phyloP scores from a whole-genome alignment of 2,113 vertebrate species.

The Cololabis saira region DNA sequence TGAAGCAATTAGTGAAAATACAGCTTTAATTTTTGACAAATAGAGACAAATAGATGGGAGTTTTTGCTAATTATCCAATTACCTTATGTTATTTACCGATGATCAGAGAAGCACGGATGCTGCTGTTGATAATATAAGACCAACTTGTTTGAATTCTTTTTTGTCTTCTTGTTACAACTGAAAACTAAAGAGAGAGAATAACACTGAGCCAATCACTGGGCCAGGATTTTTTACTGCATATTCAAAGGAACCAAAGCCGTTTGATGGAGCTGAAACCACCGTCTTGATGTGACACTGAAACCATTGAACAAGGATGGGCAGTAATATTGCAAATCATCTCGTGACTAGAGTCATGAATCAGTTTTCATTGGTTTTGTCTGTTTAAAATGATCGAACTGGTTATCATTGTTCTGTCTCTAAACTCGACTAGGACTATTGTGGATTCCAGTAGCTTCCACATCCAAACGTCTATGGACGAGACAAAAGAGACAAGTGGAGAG shows the following conservation, averaged over 20 bases:
- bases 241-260: not conserved
- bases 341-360: too few relatives aligned
- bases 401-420: too few relatives aligned
- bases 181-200: not conserved
- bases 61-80: slow-evolving; percentile 69
- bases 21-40: too few relatives aligned
- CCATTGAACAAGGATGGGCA: not conserved
- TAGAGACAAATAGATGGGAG: not conserved
- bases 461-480: not conserved
- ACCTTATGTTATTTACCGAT: slow-evolving; percentile 66
- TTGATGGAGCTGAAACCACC: not conserved
- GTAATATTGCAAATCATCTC: too few relatives aligned
- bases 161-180: not conserved
- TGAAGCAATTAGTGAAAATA: too few relatives aligned
- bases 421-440: too few relatives aligned
- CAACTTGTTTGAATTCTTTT: slow-evolving; percentile 38
- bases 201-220: not conserved
- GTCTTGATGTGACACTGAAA: slow-evolving; percentile 2
- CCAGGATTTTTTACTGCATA: not conserved
- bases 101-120: slow-evolving; percentile 67
- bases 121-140: slow-evolving; percentile 35
- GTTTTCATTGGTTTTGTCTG: too few relatives aligned
- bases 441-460: too few relatives aligned
- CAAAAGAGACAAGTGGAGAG: not conserved
- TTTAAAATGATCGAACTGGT: too few relatives aligned